Base-by-base conservation (phyloP, 2,888 invertebrate genomes). In the Eupeodes luniger region DNA sequence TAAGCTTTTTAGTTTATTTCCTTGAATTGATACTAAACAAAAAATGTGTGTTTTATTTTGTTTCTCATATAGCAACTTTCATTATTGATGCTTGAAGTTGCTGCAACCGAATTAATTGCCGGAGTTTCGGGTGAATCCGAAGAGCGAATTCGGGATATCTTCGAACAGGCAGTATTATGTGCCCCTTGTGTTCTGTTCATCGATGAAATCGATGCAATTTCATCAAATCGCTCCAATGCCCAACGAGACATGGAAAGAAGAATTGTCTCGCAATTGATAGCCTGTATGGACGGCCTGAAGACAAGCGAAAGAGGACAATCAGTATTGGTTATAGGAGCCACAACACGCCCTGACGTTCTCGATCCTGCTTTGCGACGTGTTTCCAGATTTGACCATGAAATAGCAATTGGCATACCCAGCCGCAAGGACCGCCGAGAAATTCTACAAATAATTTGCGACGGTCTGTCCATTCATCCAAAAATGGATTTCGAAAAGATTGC, bases 61-160 rank as follows among this genome's bases (percentile, higher is more conserved):
- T 80, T n/a, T 10, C n/a, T 11, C 9, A 90, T 90, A 72, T 89
- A 96, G 96, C 97, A 99, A 94, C 93, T 99, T 57, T 95, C 96
- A 89, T 93, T 99, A 61, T 97, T 98, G 0, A 94, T 99, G 77
- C 94, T 99, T 74, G 97, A 98, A 93, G 96, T 99, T 11, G 96
- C 98, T 10, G 98, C 98, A 1, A 98, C 99, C 0, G 98, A 99
- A 93, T 94, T 99, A 84, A 97, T 99, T 4, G 97, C 97, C 12
- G 99, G 99, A 2, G 96, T 99, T 84, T 98, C 98, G 0, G 99
- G 99, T 0, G 98, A 99, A 93, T 98, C 98, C 0, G 99, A 99
- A 93, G 97, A 98, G 92, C 95, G 98, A 90, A 97, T 99, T 86
- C 95, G 99, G 88, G 97, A 98, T 90, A 93, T 99, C 14, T 99